These are phyloP conservation scores for Cerastis rubricosa DNA, from an alignment of 2,888 invertebrate genomes.

Conservation along the genomic window DNA sequence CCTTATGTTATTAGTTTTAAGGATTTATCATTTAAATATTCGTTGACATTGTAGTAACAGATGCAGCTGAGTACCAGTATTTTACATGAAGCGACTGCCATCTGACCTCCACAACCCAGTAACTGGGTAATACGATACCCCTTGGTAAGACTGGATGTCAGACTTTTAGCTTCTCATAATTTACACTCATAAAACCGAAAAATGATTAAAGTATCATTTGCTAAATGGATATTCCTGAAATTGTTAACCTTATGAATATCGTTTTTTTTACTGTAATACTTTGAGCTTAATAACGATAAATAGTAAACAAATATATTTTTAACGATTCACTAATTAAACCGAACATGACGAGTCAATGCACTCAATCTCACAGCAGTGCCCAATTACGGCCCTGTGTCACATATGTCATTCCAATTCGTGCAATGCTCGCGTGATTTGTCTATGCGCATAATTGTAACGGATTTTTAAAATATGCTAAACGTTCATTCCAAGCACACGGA, in stretches of 20 bases:
- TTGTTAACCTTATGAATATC: background rate
- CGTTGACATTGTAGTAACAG: too few species aligned
- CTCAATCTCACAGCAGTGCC: background rate
- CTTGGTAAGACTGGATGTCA: too few species aligned
- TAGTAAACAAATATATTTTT: background rate
- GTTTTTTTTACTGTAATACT: too few species aligned
- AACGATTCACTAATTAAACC: background rate
- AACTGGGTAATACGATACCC: too few species aligned
- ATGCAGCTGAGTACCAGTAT: too few species aligned
- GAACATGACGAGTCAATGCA: background rate
- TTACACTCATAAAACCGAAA: background rate
- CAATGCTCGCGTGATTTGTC: constrained; percentile 45
- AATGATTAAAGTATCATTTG: background rate
- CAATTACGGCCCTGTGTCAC: constrained; percentile 45
- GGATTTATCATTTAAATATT: too few species aligned
- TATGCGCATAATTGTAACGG: constrained; percentile 31
- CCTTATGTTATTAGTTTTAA: too few species aligned
- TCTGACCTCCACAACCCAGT: too few species aligned
- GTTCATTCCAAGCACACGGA: constrained; percentile 46
- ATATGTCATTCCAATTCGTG: constrained; percentile 51
- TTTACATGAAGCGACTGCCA: too few species aligned
- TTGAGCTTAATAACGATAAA: background rate
- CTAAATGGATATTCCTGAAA: background rate
- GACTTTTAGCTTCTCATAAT: too few species aligned
- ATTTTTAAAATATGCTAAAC: constrained; percentile 52